Percentiles rank a stretch among this genome's conserved stretches.
phyloP scores from a whole-genome alignment of 2,113 vertebrate species.

The Tamias sibiricus region DNA sequence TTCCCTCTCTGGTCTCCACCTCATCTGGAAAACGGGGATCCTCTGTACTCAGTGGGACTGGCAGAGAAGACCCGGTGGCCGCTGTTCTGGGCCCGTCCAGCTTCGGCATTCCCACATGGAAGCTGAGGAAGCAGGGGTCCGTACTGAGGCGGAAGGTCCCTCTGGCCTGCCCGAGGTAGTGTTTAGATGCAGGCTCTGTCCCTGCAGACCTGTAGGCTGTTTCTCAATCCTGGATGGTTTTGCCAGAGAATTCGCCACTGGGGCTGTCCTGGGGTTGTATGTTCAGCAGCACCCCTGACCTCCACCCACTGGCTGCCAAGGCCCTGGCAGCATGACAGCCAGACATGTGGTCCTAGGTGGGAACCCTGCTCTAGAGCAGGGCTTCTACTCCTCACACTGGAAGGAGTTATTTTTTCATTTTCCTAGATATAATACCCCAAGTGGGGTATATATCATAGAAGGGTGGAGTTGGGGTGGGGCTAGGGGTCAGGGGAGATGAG shows the following conservation, averaged over 20 bases:
- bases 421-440: too few species aligned
- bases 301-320: neutral
- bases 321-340: too few species aligned
- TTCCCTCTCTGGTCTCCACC: neutral
- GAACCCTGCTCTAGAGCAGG: neutral
- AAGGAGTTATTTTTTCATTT: too few species aligned
- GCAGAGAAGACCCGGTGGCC: neutral
- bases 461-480: neutral
- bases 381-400: too few species aligned
- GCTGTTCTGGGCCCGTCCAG: neutral
- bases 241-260: too few species aligned
- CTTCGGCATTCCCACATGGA: neutral
- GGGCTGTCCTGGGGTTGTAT: too few species aligned
- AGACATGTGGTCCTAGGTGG: neutral
- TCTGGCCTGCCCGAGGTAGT: neutral
- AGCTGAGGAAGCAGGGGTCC: neutral
- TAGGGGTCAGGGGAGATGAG: neutral
- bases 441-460: too few species aligned
- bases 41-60: neutral
- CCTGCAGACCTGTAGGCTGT: neutral
- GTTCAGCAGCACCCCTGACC: neutral
- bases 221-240: neutral
- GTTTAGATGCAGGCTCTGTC: neutral
- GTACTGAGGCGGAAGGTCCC: neutral
- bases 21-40: constrained; percentile 5